Evolutionary conservation across 2,113 vertebrate species (phyloP).

Genomic region (Phodopus roborovskii): DNA sequence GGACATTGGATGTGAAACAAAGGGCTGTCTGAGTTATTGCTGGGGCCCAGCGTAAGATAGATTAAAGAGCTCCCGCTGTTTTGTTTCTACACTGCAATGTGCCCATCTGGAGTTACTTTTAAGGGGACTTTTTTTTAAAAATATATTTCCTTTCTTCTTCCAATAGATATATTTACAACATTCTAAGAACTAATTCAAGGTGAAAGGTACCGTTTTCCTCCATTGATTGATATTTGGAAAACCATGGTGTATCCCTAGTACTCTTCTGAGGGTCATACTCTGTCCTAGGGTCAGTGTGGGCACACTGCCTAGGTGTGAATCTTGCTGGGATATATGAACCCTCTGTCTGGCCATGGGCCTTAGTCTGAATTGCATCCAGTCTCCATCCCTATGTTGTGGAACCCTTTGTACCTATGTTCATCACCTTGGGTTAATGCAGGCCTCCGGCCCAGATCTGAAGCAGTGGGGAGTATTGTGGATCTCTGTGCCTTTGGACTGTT

Average conservation of each 20-base stretch:
- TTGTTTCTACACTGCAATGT: background rate
- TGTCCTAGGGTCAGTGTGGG: background rate
- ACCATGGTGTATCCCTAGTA: too few relatives aligned
- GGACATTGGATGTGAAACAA: background rate
- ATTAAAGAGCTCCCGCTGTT: background rate
- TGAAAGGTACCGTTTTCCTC: too few relatives aligned
- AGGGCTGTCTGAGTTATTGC: background rate
- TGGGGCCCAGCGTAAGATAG: background rate
- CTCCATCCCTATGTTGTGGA: background rate
- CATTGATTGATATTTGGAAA: background rate
- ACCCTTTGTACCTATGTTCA: too few relatives aligned
- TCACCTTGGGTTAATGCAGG: background rate
- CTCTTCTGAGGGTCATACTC: background rate
- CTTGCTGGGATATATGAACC: too few relatives aligned
- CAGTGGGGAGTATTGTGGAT: background rate
- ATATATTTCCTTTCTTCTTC: background rate
- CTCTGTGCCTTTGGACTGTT: background rate
- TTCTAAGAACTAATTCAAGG: background rate
- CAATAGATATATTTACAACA: background rate
- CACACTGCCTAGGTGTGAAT: background rate
- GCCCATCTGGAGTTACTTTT: background rate
- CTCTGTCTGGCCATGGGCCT: background rate
- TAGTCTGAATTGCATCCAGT: background rate
- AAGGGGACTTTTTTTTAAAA: too few relatives aligned
- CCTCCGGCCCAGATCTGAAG: background rate